Evolutionary conservation across 2,888 invertebrate species (phyloP), one percentile per base, ranked within the genome.

Genomic region (Caenorhabditis wallacei): DNA sequence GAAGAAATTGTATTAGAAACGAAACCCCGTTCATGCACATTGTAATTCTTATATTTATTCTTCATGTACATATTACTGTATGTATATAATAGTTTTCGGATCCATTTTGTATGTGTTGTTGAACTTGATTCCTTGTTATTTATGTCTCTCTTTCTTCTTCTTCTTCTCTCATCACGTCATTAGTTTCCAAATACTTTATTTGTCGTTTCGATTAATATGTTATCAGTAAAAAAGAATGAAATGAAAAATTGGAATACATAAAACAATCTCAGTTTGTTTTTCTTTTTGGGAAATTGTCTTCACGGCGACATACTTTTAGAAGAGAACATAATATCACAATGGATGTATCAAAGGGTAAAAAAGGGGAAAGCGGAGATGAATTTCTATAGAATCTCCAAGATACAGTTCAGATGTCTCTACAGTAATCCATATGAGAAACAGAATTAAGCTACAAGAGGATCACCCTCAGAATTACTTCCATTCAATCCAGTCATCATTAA

Each of bases 1-100:
- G 82, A 83, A 56, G 84, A 84, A 18, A 64, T 64, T n/a, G 78
- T 61, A 30, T 48, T 69, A 16, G 84, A 84, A 26, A 75, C 75
- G 54, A 85, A 85, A 24, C 84, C 82, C 5, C 61, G 85, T 18
- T 81, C 85, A 11, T 76, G 80, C 37, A 85, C 85, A 10, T 40
- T 85, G 76, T 85, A 72, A 68, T 20, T 56, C 40, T n/a, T 37
- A 11, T 37, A 37, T 35, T 10, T 51, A 51, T 46, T 18, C 11
- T 20, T 43, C 30, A 3, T 76, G 59, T 76, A 68, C 48, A 74
- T 74, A 64, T 56, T 46, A 2, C 18, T 51, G 57, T 75, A 48
- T 75, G 66, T 75, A 75, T 75, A 75, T 53, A 72, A 11, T 61
- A 56, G 56, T 18, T 37, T 13, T 24, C 22, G 10, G 10, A 46